Evolutionary conservation across 23 tunicate species (phyloP).

Genomic region (Halocynthia roretzi): DNA sequence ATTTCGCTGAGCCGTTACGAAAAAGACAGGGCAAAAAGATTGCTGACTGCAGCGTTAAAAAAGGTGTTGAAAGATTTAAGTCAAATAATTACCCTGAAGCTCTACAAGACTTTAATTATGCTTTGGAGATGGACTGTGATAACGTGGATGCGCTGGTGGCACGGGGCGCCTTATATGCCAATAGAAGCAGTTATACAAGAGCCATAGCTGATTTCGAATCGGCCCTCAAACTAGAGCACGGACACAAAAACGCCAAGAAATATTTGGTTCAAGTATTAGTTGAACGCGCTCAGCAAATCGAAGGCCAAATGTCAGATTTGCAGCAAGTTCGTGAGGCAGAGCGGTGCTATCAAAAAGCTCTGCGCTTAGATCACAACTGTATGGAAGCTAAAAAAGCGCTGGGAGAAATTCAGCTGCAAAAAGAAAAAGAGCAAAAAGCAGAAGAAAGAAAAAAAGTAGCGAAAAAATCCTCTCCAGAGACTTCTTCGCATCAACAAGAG

Average conservation of each 20-base stretch:
- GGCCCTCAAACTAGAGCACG: conserved; percentile 51
- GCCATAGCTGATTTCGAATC: conserved; percentile 82
- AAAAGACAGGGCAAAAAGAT: conserved; percentile 66
- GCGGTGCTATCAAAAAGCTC: conserved; percentile 43
- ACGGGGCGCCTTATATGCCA: conserved; percentile 88
- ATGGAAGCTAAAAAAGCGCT: conserved; percentile 54
- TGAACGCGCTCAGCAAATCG: conserved; percentile 76
- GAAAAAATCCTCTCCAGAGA: not conserved
- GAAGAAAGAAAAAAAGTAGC: conserved; percentile 31
- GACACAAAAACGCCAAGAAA: conserved; percentile 80
- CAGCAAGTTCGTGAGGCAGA: conserved; percentile 57
- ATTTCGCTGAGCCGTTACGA: conserved; percentile 51
- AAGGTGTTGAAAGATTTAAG: conserved; percentile 59
- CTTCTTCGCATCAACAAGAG: not conserved
- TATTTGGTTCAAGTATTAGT: conserved; percentile 69
- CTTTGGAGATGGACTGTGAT: conserved; percentile 70
- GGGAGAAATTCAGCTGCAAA: conserved; percentile 25
- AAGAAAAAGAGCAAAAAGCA: not conserved
- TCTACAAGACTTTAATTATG: conserved; percentile 72
- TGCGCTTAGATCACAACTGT: conserved; percentile 52
- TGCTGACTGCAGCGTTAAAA: conserved; percentile 57
- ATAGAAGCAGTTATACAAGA: conserved; percentile 45
- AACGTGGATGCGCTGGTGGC: conserved; percentile 97
- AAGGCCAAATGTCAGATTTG: conserved; percentile 26
- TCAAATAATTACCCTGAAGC: conserved; percentile 57